phyloP scores from a whole-genome alignment of 2,797 vertebrate genomes.

The Huso huso region DNA sequence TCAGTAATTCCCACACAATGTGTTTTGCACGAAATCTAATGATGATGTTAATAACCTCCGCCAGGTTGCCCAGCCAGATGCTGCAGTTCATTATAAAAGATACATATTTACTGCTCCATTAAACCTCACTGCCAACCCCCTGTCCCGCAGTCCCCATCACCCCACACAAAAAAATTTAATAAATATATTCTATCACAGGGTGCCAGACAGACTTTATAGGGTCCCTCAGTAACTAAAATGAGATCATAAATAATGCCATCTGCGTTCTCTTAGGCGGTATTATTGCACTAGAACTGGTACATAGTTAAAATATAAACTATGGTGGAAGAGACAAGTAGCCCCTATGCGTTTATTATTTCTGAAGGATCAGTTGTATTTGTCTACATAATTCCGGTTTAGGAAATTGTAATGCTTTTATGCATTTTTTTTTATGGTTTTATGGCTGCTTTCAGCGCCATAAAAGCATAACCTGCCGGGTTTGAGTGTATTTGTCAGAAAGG shows the following conservation, averaged over 20 bases:
- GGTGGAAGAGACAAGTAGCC: slow-evolving; percentile 10
- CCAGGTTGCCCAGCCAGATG: slow-evolving; percentile 72
- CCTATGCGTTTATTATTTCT: no score
- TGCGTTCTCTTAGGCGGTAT: slow-evolving; percentile 5
- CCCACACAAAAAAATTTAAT: slow-evolving; percentile 33
- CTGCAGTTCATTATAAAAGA: slow-evolving; percentile 72
- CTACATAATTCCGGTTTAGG: no score
- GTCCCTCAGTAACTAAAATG: background rate
- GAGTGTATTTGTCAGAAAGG: background rate
- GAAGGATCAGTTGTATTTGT: no score
- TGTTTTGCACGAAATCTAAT: slow-evolving; percentile 67
- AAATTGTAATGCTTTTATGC: no score
- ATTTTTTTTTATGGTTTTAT: no score
- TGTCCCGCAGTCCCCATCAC: background rate
- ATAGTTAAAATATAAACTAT: slow-evolving; percentile 15
- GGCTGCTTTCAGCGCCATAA: background rate
- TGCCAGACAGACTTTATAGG: slow-evolving; percentile 4
- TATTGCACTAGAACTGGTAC: slow-evolving; percentile 5
- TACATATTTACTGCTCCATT: slow-evolving; percentile 81
- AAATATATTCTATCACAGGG: slow-evolving; percentile 5
- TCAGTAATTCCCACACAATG: slow-evolving; percentile 26
- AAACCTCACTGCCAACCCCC: slow-evolving; percentile 49
- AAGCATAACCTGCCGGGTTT: background rate
- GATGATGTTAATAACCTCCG: slow-evolving; percentile 69
- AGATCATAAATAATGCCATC: slow-evolving; percentile 11